Base-by-base conservation (phyloP, 2,797 vertebrate genomes). In the Cyprinodon diabolis region DNA sequence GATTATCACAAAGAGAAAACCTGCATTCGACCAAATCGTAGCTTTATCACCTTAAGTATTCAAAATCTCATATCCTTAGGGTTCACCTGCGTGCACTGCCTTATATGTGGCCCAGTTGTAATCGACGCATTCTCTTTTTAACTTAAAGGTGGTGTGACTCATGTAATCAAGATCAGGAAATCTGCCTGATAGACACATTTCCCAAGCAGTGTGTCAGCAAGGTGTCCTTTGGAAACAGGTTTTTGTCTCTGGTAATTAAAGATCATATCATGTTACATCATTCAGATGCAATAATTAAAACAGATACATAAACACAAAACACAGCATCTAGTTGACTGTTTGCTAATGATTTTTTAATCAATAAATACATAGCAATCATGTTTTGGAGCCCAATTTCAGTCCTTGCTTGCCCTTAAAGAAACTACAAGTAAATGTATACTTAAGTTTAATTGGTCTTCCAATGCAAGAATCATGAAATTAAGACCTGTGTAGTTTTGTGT, bases 261-360 rank as follows among this genome's bases (percentile, higher is more conserved):
- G 91, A 90, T 94, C 89, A 82, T 80, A 90, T 94, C 91, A 88
- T 86, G 90, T 92, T 84, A 77, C 88, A 91, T 88, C 91, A 91
- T 89, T 86, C 89, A 88, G 92, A 88, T 90, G 89, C 93, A 92
- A 92, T 94, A 95, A 96, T 95, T 95, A 94, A 95, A 93, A 87
- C 80, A 79, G 87, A 95, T 93, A 92, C 87, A 89, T 93, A 93
- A 95, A 90, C 30, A 30, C 30, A 30, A 30, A 30, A 30, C 30
- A 86, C 83, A 72, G 75, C 81, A 75, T 88, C 91, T 95, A 95
- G 95, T 97, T 94, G 95, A 93, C 49, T 54, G 82, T 68, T 86
- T 84, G 90, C 92, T 84, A 84, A 93, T 94, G 89, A 94, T 93
- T 92, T 94, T 93, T 93, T 90, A 60, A 91, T 93, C 93, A 87